Base-by-base conservation (phyloP, 2,797 vertebrate genomes). In the Alectoris magna region DNA sequence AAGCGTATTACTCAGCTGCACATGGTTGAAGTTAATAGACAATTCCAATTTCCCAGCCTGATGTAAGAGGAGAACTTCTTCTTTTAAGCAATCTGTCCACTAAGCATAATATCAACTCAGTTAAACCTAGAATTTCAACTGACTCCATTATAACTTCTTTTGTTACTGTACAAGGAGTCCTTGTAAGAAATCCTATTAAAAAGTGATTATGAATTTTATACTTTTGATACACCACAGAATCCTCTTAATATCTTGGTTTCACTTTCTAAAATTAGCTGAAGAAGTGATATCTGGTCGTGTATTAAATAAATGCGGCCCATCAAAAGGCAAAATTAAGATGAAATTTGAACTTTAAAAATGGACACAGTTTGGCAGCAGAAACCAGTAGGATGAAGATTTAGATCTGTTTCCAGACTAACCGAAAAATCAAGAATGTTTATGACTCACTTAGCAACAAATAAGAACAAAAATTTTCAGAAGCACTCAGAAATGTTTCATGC, bases 11-110 rank as follows among this genome's bases (percentile, higher is more conserved):
- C 63, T 97, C 78, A 91, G 63, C 71, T 95, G 88, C 80, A 94
- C 43, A 41, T 78, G 64, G 68, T 48, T 82, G 86, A 96, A 97
- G 90, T 93, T 93, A 97, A 97, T 70, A 80, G 87, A 93, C 85
- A 95, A 95, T 66, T 75, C 49, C 64, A 78, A 43, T 90, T 94
- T 92, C 19, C 62, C 83, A 91, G 81, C 80, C 55, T 84, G 82
- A 94, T 60, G 24, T 69, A 77, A 23, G 24, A 96, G 79, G 80
- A 90, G 34, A 96, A 91, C 71, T 81, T 79, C 55, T 87, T 63
- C 51, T 79, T 91, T 92, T 23, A 72, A 48, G 27, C 79, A 92
- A 80, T 93, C 84, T 94, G 92, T 86, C 43, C 58, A 46, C 72
- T 90, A 78, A 84, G 70, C 66, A 84, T 63, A 95, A 89, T 55